phyloP scores from a whole-genome alignment of 2,113 vertebrate species.

The Brevimyrus niger region DNA sequence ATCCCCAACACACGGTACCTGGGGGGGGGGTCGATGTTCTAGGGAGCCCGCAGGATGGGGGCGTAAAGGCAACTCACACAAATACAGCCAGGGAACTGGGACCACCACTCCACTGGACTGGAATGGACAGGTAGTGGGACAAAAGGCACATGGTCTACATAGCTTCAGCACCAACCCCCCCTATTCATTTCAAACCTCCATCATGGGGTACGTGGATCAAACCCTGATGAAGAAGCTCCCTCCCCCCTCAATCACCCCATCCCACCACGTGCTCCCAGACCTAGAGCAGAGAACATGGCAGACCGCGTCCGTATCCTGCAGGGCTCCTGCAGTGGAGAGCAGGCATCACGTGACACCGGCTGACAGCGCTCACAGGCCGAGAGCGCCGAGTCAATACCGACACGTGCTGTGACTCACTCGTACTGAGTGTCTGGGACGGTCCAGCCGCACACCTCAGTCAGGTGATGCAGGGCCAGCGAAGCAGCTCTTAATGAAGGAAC shows the following conservation, averaged over 20 bases:
- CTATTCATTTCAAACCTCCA: background rate
- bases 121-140: background rate
- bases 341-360: background rate
- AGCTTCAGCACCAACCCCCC: background rate
- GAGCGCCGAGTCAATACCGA: background rate
- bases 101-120: background rate
- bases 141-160: background rate
- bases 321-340: background rate
- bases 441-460: background rate
- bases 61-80: background rate
- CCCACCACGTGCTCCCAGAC: background rate
- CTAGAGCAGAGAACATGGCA: background rate
- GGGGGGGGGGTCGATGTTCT: too few relatives aligned
- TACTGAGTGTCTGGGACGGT: background rate
- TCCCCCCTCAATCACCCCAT: background rate
- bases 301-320: background rate
- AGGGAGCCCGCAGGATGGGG: too few relatives aligned
- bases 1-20: background rate
- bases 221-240: background rate
- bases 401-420: background rate
- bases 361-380: too few relatives aligned
- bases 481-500: background rate
- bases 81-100: background rate
- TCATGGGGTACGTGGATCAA: background rate
- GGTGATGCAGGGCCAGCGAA: background rate